Base-by-base conservation (phyloP, 2,113 vertebrate genomes). In the Bubo bubo region DNA sequence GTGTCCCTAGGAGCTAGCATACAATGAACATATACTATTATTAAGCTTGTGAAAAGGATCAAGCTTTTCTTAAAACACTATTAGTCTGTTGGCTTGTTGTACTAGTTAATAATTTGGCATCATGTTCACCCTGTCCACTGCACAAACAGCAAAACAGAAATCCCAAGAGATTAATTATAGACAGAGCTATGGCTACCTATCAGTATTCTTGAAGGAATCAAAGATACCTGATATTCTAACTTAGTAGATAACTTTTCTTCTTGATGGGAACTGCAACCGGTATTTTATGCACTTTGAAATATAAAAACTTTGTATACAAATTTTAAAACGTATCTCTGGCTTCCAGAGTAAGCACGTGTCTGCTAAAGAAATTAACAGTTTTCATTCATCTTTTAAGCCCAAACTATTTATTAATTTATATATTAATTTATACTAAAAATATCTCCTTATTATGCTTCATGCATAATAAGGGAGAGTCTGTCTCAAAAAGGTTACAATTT, bases 401-500 rank as follows among this genome's bases (percentile, higher is more conserved):
- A 34, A 88, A 59, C 30, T 70, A 59, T 80, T 75, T 80, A 73
- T 86, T 79, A 27, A 82, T 88, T 92, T 86, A 66, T 80, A 79
- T 43, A 77, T 77, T 90, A 86, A 82, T 83, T 95, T 91, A 71
- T 52, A 67, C 63, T 79, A 91, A 89, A 93, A 95, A 91, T 91
- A 96, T 17, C 17, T 81, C 39, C 30, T 88, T 90, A 63, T 86
- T 81, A 86, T 82, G 24, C 24, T 85, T 66, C 91, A 79, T 53
- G 77, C 80, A 84, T 95, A 97, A 96, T 72, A 88, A 93, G 89
- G 53, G 35, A 72, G 34, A 82, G 24, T 75, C 79, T 92, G 70
- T 93, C 73, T 95, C 87, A 91, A 95, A 97, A 97, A 96, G 88
- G 75, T 97, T 95, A 93, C 86, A 72, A 75, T 96, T 96, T 96